Base-by-base conservation (phyloP, 2,888 invertebrate genomes). In the Eupithecia subumbrata region DNA sequence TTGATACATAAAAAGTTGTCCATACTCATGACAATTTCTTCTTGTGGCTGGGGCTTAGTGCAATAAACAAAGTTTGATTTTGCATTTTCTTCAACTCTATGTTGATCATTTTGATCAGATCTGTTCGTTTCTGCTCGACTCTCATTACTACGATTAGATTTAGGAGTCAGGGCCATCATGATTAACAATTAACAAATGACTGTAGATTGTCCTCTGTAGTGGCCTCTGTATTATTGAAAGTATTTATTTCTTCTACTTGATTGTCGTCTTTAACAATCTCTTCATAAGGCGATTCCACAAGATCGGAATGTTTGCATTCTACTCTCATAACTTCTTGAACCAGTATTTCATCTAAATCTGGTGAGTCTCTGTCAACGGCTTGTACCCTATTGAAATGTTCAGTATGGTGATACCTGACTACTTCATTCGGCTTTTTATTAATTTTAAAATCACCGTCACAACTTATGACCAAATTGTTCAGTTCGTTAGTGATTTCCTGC, bases 151-250 rank as follows among this genome's bases (percentile, higher is more conserved):
- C 77, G 64, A 69, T 84, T 84, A 18, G 85, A 71, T 69, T 89
- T 87, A 18, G 88, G 85, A 66, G 90, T 85, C 63, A 94, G 80
- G 5, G 92, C 86, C 91, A 93, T 91, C 91, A 91, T 91, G 79
- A 90, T 89, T 69, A 93, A 82, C 74, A 93, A n/a, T n/a, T n/a
- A n/a, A n/a, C n/a, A n/a, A n/a, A 81, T 45, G 90, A 89, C 79
- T 93, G 88, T 73, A 93, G 85, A 82, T 93, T 90, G 77, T 86
- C 84, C 60, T 81, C 82, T 73, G 56, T 63, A 70, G 68, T 22
- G 8, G 9, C 25, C n/a, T 73, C 68, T 60, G 60, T 73, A 67
- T 69, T 71, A 37, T 75, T 69, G 8, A 67, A 66, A 76, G 75
- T 48, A 67, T 76, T 76, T 75, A 75, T 72, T 69, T 74, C 75